phyloP scores from a whole-genome alignment of 2,797 vertebrate genomes.

The Cygnus olor region DNA sequence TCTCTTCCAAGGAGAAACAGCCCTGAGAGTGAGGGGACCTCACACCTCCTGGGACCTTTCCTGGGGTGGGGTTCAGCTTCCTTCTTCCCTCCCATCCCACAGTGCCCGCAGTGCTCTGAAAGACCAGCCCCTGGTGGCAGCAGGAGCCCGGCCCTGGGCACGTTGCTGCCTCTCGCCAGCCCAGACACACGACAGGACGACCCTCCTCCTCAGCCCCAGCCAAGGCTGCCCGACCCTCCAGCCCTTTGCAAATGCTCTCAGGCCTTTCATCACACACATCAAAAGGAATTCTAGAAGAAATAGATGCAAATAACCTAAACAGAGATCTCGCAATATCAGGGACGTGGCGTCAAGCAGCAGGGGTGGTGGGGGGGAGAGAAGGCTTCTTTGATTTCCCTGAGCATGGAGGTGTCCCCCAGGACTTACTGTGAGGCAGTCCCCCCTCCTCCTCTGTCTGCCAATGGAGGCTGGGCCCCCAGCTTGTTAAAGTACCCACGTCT shows the following conservation, averaged over 20 bases:
- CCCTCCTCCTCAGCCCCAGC: not conserved
- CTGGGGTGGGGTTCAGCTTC: not conserved
- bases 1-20: not conserved
- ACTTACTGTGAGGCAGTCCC: not conserved
- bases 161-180: not conserved
- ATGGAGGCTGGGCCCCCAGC: not conserved
- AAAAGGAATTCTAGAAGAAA: conserved; percentile 47
- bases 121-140: too few species aligned
- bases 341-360: not conserved
- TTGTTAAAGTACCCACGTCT: not conserved
- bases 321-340: not conserved
- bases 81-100: not conserved
- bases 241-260: rapidly evolving
- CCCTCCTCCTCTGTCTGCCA: not conserved
- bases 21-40: not conserved
- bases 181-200: not conserved
- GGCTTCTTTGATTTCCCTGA: not conserved
- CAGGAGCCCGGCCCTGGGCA: not conserved
- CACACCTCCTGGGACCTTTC: not conserved
- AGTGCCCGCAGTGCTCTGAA: not conserved
- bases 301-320: conserved; percentile 13
- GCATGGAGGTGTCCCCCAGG: not conserved
- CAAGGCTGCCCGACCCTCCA: not conserved
- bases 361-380: not conserved
- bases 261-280: conserved; percentile 10